Evolutionary conservation across 2,797 vertebrate species (phyloP).

Genomic region (Phrynocephalus forsythii): DNA sequence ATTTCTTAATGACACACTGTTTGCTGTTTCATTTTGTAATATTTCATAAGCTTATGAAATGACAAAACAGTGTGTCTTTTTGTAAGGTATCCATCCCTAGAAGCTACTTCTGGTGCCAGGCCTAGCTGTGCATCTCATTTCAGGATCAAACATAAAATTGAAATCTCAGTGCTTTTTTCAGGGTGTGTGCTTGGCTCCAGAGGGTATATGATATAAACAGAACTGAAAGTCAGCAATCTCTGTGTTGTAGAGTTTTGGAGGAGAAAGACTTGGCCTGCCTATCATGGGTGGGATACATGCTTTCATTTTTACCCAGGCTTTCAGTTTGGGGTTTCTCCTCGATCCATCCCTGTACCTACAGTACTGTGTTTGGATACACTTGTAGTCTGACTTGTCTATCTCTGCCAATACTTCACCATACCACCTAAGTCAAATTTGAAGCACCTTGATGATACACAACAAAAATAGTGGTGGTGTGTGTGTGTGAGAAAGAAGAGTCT

Average conservation of each 20-base stretch:
- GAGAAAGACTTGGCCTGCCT: neutral
- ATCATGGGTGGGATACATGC: neutral
- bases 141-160: neutral
- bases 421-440: neutral
- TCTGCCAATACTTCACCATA: neutral
- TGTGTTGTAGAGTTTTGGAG: neutral
- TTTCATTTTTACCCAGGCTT: neutral
- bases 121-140: neutral
- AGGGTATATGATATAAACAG: neutral
- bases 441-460: neutral
- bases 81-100: neutral
- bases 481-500: too few species aligned
- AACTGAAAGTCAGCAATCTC: neutral
- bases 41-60: too few species aligned
- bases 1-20: too few species aligned
- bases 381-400: neutral
- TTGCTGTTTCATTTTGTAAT: too few species aligned
- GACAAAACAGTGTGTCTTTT: too few species aligned
- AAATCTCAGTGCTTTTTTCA: neutral
- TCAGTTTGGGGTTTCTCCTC: neutral
- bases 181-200: neutral
- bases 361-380: neutral
- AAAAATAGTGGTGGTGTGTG: neutral
- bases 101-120: neutral
- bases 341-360: neutral